A percentile compares a stretch with the other conserved stretches of the same genome.
phyloP scores from a whole-genome alignment of 2,113 vertebrate species.

The Dromas ardeola region DNA sequence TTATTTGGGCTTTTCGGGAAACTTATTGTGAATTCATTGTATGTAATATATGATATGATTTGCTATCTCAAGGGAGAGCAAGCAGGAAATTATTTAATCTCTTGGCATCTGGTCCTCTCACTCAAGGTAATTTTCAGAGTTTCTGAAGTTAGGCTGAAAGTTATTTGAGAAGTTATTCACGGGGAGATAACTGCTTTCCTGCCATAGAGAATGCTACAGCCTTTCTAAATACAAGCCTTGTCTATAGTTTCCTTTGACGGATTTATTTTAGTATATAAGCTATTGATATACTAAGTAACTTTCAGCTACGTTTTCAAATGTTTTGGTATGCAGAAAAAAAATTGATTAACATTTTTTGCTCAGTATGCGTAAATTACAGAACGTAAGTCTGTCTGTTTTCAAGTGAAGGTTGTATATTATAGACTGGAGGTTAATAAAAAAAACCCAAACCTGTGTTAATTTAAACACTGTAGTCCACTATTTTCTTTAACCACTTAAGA shows the following conservation, averaged over 20 bases:
- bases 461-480: not conserved
- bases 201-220: not conserved
- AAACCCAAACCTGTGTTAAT: not conserved
- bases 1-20: not conserved
- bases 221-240: not conserved
- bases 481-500: not conserved
- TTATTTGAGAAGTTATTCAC: constrained; percentile 53
- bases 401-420: not conserved
- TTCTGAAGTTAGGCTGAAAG: constrained; percentile 23
- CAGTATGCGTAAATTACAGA: not conserved
- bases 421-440: not conserved
- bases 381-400: not conserved
- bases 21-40: constrained; percentile 14
- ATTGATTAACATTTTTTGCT: not conserved
- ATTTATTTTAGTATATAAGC: not conserved
- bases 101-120: not conserved
- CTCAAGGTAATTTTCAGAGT: constrained; percentile 33
- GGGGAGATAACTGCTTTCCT: constrained; percentile 7
- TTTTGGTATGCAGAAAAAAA: not conserved
- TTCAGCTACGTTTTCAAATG: not conserved
- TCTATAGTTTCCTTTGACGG: not conserved
- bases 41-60: constrained; percentile 37
- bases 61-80: constrained; percentile 14
- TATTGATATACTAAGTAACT: not conserved
- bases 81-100: constrained; percentile 51